phyloP scores from a whole-genome alignment of 2,113 vertebrate species.

The Corvus moneduloides region DNA sequence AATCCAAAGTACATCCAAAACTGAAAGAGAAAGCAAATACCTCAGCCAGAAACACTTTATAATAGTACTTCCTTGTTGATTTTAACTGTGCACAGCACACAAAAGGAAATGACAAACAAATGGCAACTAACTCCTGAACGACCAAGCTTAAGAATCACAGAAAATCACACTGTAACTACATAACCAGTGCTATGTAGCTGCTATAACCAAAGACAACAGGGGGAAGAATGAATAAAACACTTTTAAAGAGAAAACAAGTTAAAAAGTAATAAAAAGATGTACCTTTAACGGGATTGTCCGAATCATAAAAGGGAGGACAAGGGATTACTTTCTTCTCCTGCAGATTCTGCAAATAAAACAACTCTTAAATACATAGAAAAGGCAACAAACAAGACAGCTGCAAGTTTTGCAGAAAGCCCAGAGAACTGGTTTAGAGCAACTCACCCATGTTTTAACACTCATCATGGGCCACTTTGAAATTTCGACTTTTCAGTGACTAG shows the following conservation, averaged over 20 bases:
- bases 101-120: not conserved
- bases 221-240: not conserved
- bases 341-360: constrained; percentile 75
- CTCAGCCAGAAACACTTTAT: not conserved
- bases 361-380: not conserved
- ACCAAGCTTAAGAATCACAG: not conserved
- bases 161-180: not conserved
- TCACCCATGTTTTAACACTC: not conserved
- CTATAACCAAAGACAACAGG: not conserved
- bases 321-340: constrained; percentile 94
- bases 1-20: constrained; percentile 93
- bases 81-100: not conserved
- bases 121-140: not conserved
- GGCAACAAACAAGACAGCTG: not conserved
- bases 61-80: not conserved
- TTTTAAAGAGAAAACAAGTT: not conserved
- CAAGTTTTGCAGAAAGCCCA: not conserved
- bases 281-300: constrained; percentile 94
- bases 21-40: constrained; percentile 67
- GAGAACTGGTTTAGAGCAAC: not conserved
- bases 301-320: constrained; percentile 89
- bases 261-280: not conserved
- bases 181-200: not conserved
- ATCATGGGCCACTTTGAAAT: not conserved
- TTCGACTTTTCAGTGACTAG: not conserved